phyloP scores from a whole-genome alignment of 2,797 vertebrate genomes.

The Anabas testudineus region DNA sequence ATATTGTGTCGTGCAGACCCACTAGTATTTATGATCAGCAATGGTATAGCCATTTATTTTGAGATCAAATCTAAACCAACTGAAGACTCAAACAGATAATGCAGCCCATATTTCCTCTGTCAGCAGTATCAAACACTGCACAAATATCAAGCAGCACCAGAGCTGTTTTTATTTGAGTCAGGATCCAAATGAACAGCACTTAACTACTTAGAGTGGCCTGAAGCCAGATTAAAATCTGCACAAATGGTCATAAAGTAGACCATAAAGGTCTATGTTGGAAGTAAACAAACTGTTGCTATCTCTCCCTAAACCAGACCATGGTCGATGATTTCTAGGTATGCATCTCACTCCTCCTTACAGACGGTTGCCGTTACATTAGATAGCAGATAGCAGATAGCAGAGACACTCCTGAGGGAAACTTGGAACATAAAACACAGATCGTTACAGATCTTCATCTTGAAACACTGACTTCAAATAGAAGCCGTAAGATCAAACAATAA shows the following conservation, averaged over 20 bases:
- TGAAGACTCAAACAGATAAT: too few species aligned
- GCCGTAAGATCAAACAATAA: not conserved
- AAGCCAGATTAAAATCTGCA: slow-evolving; percentile 5
- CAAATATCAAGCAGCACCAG: too few species aligned
- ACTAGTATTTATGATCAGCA: not conserved
- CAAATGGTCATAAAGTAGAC: not conserved
- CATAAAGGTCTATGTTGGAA: not conserved
- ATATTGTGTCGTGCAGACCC: not conserved
- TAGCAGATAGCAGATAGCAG: not conserved
- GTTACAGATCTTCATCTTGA: not conserved
- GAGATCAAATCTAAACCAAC: not conserved
- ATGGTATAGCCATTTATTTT: not conserved
- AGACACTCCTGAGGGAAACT: not conserved
- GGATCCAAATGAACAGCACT: not conserved
- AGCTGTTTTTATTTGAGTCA: not conserved
- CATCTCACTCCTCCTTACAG: slow-evolving; percentile 2
- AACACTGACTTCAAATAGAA: not conserved
- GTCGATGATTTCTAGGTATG: not conserved
- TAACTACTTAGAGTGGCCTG: not conserved
- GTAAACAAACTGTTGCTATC: not conserved
- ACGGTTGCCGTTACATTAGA: not conserved
- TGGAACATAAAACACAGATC: not conserved
- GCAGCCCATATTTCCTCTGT: too few species aligned
- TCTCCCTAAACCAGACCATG: not conserved
- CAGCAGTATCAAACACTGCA: too few species aligned